Evolutionary conservation across 2,113 vertebrate species (phyloP).

Genomic region (Halichoerus grypus): DNA sequence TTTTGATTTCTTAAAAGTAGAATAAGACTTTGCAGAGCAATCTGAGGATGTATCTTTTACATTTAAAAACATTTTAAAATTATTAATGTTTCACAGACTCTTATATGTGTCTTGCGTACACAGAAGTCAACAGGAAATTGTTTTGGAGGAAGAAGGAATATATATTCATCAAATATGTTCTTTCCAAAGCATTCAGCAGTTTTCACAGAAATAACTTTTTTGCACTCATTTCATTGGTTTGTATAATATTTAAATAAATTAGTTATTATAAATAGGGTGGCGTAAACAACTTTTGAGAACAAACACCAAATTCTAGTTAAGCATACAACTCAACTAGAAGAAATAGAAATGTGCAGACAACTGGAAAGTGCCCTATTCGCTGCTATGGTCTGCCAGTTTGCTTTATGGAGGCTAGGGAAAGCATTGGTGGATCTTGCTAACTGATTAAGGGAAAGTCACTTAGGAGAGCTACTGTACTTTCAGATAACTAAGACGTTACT

Average conservation of each 20-base stretch:
- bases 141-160: neutral
- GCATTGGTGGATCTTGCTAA: neutral
- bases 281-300: neutral
- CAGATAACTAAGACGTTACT: neutral
- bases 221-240: neutral
- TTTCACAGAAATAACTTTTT: constrained; percentile 43
- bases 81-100: neutral
- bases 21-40: constrained; percentile 26
- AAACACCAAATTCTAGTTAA: neutral
- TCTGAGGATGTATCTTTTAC: neutral
- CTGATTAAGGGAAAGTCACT: neutral
- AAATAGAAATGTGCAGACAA: neutral
- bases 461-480: neutral
- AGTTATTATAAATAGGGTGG: neutral
- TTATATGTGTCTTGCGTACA: neutral
- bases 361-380: neutral
- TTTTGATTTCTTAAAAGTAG: constrained; percentile 31
- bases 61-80: neutral
- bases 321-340: neutral
- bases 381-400: neutral
- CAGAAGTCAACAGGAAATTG: constrained; percentile 4
- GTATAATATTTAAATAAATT: constrained; percentile 18
- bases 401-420: neutral
- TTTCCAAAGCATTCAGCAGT: constrained; percentile 22
- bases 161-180: neutral